Base-by-base conservation (phyloP, 2,888 invertebrate species). In the Eugnorisma glareosa region DNA sequence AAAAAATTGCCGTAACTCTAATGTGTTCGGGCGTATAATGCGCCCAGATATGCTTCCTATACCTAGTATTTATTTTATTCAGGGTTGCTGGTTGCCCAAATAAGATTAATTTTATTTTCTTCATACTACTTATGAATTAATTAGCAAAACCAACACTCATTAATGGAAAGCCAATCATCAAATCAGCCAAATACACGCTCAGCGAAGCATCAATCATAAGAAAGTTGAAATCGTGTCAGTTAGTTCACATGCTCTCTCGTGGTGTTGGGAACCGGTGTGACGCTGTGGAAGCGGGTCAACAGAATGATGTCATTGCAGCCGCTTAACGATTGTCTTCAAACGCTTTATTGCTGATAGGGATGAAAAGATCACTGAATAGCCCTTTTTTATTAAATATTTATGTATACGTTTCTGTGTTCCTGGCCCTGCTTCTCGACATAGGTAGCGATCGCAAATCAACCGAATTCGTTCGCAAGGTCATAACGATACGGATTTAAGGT, bases 181-280 rank as follows among this genome's bases (percentile, higher is more conserved):
- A 73, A 63, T 68, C 48, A 59, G 28, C 15, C 43, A 76, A 73
- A 40, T n/a, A 69, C 64, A 70, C 45, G 64, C 59, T 68, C 74
- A 77, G 40, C 73, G 71, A 85, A 86, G 79, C 85, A 86, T 91
- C 87, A 89, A 91, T 91, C 83, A 88, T 84, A 92, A 88, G 93
- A 94, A 93, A 94, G 93, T 92, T 81, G 92, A 92, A 92, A 93
- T 91, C 89, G 89, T 91, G 91, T 91, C 84, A 77, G 79, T 77
- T 78, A 40, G 79, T 88, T 87, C 86, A 71, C 86, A 85, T 81
- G 81, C 89, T 88, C 85, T 89, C 86, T 86, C 74, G 83, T 45
- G 57, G 28, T 75, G 74, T 72, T 86, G 88, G 76, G 84, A 88
- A 88, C 89, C 89, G 89, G 89, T 87, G 82, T 85, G 54, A 66